Evolutionary conservation across 2,113 vertebrate genomes (phyloP), one percentile per base, ranked within the genome.

Genomic region (Cyprinus carpio): DNA sequence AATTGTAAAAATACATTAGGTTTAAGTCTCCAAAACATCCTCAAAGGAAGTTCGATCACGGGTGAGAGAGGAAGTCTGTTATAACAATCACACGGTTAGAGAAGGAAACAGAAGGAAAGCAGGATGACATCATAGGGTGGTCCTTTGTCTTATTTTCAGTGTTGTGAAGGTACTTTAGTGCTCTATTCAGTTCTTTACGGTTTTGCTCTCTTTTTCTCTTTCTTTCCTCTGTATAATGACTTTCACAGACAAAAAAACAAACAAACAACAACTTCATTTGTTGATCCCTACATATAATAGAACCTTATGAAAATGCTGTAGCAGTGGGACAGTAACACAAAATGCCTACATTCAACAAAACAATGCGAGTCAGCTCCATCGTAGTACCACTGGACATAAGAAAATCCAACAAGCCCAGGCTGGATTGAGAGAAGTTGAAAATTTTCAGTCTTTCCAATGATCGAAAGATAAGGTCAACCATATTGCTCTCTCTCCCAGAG

Each of bases 1-100:
- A 37, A 72, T 31, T 88, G 72, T 23, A 69, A 56, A 65, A 43
- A 49, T 56, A 54, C 46, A 54, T 82, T 43, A 79, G 74, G 9
- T 7, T 25, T 60, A 75, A 76, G 51, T 60, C 64, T 86, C 64
- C 64, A 34, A 31, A 10, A 87, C 62, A 31, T 20, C 11, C 83
- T 62, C 27, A 81, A 20, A 85, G 51, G 34, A 65, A 25, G 67
- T 64, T 76, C 31, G 60, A 11, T 74, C n/a, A 46, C 7, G 49
- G 34, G 25, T 40, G n/a, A 62, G 37, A 71, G 29, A 1, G 78
- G 72, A 54, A 58, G 29, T 25, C 60, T 67, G 65, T 5, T n/a
- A 74, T 20, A 83, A 60, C 16, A 49, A 79, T 72, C 56, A 46
- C 77, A 81, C 29, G 13, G n/a, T 5, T 71, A 46, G 18, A n/a